These are phyloP conservation scores for Ictalurus furcatus DNA, from an alignment of 2,113 vertebrate genomes.

Conservation along the genomic window DNA sequence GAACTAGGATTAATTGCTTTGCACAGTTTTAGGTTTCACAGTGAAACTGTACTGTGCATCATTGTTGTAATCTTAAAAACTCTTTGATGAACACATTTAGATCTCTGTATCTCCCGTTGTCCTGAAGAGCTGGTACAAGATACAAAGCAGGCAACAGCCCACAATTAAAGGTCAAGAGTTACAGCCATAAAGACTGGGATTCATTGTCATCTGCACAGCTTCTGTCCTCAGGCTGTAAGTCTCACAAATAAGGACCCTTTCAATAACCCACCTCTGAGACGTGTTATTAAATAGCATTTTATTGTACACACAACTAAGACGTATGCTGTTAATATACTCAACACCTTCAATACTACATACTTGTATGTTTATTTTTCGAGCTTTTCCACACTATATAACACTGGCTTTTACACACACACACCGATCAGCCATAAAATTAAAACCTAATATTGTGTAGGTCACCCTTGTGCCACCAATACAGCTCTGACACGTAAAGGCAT, in stretches of 20 bases:
- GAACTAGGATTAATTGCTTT: neutral
- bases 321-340: neutral
- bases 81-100: neutral
- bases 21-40: neutral
- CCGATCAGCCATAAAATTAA: too few relatives aligned
- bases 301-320: neutral
- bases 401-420: neutral
- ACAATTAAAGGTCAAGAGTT: neutral
- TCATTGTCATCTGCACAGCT: neutral
- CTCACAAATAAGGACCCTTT: neutral
- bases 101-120: neutral
- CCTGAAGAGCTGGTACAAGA: neutral
- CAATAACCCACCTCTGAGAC: neutral
- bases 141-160: neutral
- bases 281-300: neutral
- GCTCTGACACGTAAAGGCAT: too few relatives aligned
- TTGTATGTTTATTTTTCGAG: neutral
- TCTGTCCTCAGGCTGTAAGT: neutral
- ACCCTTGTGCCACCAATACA: too few relatives aligned
- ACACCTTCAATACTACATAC: neutral
- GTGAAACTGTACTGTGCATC: neutral
- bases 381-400: neutral
- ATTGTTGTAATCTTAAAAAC: neutral
- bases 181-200: neutral
- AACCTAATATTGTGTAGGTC: too few relatives aligned